Base-by-base conservation (phyloP, 2,113 vertebrate species). In the Menidia beryllina region DNA sequence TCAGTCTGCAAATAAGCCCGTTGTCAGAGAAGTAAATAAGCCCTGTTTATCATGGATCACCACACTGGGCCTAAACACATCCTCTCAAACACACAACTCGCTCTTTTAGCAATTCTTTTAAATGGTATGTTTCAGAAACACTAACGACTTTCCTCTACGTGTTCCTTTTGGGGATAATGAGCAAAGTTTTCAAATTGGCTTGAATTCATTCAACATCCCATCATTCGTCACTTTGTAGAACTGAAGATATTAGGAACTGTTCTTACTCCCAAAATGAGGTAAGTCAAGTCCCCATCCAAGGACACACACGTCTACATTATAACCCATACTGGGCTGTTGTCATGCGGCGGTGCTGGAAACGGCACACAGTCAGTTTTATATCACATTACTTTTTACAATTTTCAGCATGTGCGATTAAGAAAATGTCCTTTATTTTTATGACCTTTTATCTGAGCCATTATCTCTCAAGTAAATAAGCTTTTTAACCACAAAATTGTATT, bases 1-100 rank as follows among this genome's bases (percentile, higher is more conserved):
- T 84, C 56, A 59, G 58, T 87, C 69, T 77, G 88, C 86, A 90
- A 91, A 91, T 84, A 91, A 90, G 38, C 81, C 45, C 36, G 60
- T 72, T 69, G 77, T 76, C 69, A 53, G 27, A 61, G 55, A 59
- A 61, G 72, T 61, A 68, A 75, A 68, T 75, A 68, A 55, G 50
- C 50, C 0, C 60, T 82, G 70, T 84, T 74, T 79, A 51, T 77
- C 66, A 59, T 58, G 73, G 72, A 75, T 83, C 82, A 77, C 64
- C 20, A 26, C 51, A 17, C 70, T 1, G 21, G 69, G 58, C 63
- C 72, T 68, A 48, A 81, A 59, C 58, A 66, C 24, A 1, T 17
- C 36, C 60, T 23, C 50, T 54, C 39, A 72, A 86, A 69, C 27
- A 43, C 61, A 72, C 27, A 19, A 78, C 43, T 69, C 7, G 53